Evolutionary conservation across 1,140 invertebrate genomes (phyloP).

Genomic region (Drosophila malerkotliana): DNA sequence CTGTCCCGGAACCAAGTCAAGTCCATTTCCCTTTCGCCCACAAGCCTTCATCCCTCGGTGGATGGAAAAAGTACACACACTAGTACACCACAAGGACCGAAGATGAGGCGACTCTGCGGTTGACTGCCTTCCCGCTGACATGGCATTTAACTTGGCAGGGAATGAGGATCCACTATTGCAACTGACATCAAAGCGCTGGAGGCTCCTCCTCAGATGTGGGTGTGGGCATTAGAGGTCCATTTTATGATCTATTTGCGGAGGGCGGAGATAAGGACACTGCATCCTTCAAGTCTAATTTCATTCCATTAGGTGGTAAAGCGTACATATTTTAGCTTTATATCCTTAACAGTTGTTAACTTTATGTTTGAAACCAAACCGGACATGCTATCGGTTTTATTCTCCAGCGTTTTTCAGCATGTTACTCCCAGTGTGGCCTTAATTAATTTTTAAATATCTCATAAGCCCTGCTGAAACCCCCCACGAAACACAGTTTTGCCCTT

Average conservation of each 20-base stretch:
- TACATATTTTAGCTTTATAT: no score
- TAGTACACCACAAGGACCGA: background rate
- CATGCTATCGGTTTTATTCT: no score
- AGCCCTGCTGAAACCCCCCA: background rate
- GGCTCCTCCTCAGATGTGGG: constrained; percentile 10
- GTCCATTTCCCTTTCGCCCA: constrained; percentile 5
- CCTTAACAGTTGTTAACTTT: no score
- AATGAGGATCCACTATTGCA: constrained; percentile 24
- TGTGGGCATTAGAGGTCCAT: constrained; percentile 8
- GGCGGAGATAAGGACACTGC: constrained; percentile 6
- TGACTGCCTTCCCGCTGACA: constrained; percentile 23
- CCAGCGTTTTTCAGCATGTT: no score
- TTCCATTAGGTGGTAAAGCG: background rate
- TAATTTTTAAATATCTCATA: background rate
- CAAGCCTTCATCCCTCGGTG: background rate
- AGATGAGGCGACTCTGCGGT: constrained; percentile 22
- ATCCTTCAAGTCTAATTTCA: background rate
- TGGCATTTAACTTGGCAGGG: constrained; percentile 31
- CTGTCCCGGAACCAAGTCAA: constrained; percentile 24
- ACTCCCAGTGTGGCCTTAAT: background rate
- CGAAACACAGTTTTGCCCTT: background rate
- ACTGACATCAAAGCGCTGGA: constrained; percentile 24
- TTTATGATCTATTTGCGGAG: constrained; percentile 1
- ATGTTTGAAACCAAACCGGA: no score
- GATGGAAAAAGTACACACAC: background rate